phyloP scores from a whole-genome alignment of 2,113 vertebrate genomes.

The Neomonachus schauinslandi region DNA sequence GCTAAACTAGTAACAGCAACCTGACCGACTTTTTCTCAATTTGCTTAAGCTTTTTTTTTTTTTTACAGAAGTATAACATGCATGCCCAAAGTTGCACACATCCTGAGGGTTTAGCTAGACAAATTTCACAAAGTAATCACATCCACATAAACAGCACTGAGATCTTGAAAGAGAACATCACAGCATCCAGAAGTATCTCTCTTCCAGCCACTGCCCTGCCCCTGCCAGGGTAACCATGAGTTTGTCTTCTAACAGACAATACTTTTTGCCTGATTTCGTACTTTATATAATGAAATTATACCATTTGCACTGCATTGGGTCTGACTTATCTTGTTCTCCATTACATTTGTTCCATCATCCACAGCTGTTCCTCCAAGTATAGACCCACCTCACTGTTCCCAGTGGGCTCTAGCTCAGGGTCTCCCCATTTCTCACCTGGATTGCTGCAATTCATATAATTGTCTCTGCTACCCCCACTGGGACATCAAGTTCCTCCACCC shows the following conservation, averaged over 20 bases:
- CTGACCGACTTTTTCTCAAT: rapidly evolving
- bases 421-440: background rate
- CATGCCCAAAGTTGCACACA: rapidly evolving
- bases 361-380: background rate
- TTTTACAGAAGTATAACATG: rapidly evolving
- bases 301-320: rapidly evolving
- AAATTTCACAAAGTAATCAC: background rate
- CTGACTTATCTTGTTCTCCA: background rate
- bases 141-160: background rate
- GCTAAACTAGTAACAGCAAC: rapidly evolving
- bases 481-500: background rate
- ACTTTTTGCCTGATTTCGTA: background rate
- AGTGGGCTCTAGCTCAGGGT: background rate
- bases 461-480: background rate
- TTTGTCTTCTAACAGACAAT: background rate
- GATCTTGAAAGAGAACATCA: rapidly evolving
- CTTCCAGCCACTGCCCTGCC: background rate
- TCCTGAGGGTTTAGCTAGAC: rapidly evolving
- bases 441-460: too few relatives aligned
- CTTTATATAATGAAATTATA: background rate
- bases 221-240: rapidly evolving
- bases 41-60: background rate
- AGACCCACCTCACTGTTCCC: rapidly evolving
- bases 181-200: rapidly evolving
- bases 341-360: rapidly evolving